phyloP scores from a whole-genome alignment of 1,140 invertebrate genomes.

The Drosophila bocki region DNA sequence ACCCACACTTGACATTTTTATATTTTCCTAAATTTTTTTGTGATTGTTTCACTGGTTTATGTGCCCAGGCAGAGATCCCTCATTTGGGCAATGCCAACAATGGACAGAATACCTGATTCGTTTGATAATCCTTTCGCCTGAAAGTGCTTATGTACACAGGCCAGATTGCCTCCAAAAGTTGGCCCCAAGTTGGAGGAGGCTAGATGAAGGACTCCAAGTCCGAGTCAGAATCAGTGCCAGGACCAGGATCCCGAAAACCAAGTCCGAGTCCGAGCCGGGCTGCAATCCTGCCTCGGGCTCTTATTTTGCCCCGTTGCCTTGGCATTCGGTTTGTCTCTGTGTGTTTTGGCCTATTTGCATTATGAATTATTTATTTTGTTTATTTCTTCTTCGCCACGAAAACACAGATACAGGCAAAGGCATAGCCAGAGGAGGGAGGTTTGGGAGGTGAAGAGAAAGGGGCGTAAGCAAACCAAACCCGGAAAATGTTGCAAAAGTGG shows the following conservation, averaged over 20 bases:
- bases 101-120: slow-evolving; percentile 54
- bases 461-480: slow-evolving; percentile 39
- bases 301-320: slow-evolving; percentile 58
- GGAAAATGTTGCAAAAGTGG: slow-evolving; percentile 64
- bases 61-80: slow-evolving; percentile 36
- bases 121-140: slow-evolving; percentile 61
- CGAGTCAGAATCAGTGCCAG: slow-evolving; percentile 24
- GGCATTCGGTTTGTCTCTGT: slow-evolving; percentile 41
- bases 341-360: slow-evolving; percentile 78
- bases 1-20: slow-evolving; percentile 19
- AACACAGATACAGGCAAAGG: slow-evolving; percentile 28
- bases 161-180: slow-evolving; percentile 41
- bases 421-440: neutral
- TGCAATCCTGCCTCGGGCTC: slow-evolving; percentile 32
- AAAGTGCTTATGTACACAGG: slow-evolving; percentile 58
- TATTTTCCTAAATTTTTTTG: neutral
- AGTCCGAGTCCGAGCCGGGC: slow-evolving; percentile 17
- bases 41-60: slow-evolving; percentile 41
- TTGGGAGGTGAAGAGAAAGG: neutral
- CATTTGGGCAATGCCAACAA: slow-evolving; percentile 54
- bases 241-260: slow-evolving; percentile 3
- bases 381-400: slow-evolving; percentile 51
- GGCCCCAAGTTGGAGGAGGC: neutral
- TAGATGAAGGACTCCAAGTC: slow-evolving; percentile 25
- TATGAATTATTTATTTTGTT: slow-evolving; percentile 83